Conservation (phyloP, 2,113 vertebrate genomes). For the Pseudorasbora parva region DNA sequence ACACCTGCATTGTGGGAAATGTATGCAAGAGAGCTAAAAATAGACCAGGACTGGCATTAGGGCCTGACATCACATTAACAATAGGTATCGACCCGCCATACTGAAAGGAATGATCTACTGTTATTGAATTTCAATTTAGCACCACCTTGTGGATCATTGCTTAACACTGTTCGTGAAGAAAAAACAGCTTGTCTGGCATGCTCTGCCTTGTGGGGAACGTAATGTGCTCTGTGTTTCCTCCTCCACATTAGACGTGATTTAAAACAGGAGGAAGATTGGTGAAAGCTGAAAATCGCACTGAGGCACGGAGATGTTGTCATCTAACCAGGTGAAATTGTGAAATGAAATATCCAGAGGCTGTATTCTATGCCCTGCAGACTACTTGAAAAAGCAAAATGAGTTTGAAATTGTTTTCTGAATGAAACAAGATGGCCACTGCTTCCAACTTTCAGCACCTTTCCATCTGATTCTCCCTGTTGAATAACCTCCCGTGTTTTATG, state of each 20-base stretch:
- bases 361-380: background rate
- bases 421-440: constrained; percentile 15
- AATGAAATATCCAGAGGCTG: background rate
- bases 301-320: background rate
- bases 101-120: constrained; percentile 50
- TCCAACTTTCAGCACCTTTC: background rate
- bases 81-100: constrained; percentile 50
- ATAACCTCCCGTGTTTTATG: constrained; percentile 3
- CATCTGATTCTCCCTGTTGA: background rate
- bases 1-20: constrained; percentile 61
- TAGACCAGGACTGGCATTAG: constrained; percentile 53
- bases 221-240: background rate
- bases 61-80: constrained; percentile 51
- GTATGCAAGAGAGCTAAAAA: constrained; percentile 63
- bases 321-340: constrained; percentile 2
- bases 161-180: background rate
- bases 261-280: constrained; percentile 25
- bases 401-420: constrained; percentile 8
- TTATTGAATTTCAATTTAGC: constrained; percentile 57
- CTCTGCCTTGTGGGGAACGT: background rate
- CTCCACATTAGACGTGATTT: constrained; percentile 1
- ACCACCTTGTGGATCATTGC: constrained; percentile 12
- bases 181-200: constrained; percentile 1
- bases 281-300: background rate
- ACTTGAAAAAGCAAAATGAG: background rate